These are phyloP conservation scores for Forbesichthys papilliferus DNA, from an alignment of 2,113 vertebrate genomes.

Conservation along the genomic window DNA sequence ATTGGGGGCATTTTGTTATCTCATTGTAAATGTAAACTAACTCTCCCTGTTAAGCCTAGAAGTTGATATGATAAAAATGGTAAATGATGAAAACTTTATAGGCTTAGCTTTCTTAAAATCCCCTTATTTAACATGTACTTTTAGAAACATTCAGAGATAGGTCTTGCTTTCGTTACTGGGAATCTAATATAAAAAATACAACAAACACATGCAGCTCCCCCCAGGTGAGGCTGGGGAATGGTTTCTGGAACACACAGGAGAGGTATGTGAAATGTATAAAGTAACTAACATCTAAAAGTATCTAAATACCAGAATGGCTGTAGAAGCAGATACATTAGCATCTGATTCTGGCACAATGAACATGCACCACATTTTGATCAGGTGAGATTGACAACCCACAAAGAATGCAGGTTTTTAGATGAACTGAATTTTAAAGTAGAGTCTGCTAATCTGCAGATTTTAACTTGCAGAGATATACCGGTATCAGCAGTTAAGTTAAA, in stretches of 20 bases:
- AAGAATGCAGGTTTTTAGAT: too few species aligned
- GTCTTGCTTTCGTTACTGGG: conserved; percentile 12
- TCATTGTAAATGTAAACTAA: background rate
- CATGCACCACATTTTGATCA: too few species aligned
- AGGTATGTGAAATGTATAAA: conserved; percentile 4
- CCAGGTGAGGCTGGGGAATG: background rate
- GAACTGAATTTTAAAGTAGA: background rate
- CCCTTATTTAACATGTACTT: background rate
- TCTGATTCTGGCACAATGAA: too few species aligned
- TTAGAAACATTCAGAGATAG: conserved; percentile 8
- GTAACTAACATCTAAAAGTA: conserved; percentile 5
- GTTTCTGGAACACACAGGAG: background rate
- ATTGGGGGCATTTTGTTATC: background rate
- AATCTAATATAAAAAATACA: conserved; percentile 4
- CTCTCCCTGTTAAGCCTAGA: background rate
- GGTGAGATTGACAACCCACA: too few species aligned
- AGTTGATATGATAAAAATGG: background rate
- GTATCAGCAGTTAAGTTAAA: too few species aligned
- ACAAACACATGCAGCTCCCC: conserved; percentile 18
- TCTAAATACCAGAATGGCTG: background rate
- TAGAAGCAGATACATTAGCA: too few species aligned
- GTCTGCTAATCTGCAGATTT: too few species aligned
- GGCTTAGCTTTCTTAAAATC: background rate
- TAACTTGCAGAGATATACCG: too few species aligned
- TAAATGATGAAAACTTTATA: background rate